Conservation (phyloP, 2,797 vertebrate species). For the Hipposideros larvatus region DNA sequence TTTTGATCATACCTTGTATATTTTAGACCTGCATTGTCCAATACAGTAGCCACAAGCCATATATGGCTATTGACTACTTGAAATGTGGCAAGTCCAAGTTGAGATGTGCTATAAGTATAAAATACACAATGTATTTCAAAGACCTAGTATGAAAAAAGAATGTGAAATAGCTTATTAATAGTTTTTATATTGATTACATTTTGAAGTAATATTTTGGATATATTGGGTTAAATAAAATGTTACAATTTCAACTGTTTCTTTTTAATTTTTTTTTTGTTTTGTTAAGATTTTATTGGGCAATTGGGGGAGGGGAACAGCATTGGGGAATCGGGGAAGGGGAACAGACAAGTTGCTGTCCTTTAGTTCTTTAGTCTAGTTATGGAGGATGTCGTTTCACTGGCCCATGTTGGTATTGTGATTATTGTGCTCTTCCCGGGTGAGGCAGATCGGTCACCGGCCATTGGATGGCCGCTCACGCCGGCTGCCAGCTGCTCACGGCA, state of each 20-base stretch:
- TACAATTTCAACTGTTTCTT: neutral
- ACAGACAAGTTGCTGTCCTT: too few relatives aligned
- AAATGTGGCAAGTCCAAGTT: neutral
- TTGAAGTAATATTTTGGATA: neutral
- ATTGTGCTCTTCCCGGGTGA: too few relatives aligned
- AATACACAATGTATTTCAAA: constrained; percentile 1
- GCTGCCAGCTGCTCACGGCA: too few relatives aligned
- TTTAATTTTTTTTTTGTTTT: neutral
- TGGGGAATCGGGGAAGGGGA: too few relatives aligned
- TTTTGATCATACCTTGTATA: too few relatives aligned
- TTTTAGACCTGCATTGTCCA: neutral
- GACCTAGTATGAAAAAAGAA: neutral
- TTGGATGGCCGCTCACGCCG: too few relatives aligned
- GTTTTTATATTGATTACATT: neutral
- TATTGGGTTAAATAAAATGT: neutral
- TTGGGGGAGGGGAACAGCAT: too few relatives aligned
- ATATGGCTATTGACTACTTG: neutral
- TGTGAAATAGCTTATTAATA: neutral
- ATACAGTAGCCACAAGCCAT: neutral
- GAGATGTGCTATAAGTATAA: neutral
- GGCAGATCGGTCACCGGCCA: too few relatives aligned
- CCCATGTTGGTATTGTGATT: too few relatives aligned
- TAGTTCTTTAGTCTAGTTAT: too few relatives aligned
- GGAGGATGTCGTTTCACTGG: too few relatives aligned
- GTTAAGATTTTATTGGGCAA: too few relatives aligned